Base-by-base conservation (phyloP, 2,888 invertebrate species). In the Petrolisthes cinctipes region DNA sequence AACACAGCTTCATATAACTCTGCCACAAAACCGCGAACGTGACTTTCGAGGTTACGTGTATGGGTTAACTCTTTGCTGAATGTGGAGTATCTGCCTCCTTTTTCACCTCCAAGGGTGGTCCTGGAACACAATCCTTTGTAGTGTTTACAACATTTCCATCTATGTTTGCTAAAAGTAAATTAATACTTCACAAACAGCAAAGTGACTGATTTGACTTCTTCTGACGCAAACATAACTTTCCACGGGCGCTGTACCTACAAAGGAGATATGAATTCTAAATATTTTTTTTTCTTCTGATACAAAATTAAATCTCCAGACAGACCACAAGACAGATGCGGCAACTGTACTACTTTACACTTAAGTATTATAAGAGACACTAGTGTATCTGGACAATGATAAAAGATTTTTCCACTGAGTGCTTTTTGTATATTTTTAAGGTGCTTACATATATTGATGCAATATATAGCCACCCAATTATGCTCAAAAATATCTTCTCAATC, bases 381-480 rank as follows among this genome's bases (percentile, higher is more conserved):
- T 71, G 71, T 84, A 88, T 84, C 81, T 88, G 87, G 87, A 88
- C 87, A 88, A 88, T 79, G 73, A 88, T 84, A 79, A 88, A 61
- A 71, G 61, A 23, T 57, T 80, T 79, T 83, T 88, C 87, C 87
- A 88, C 87, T 88, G 87, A 88, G 87, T 88, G 83, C 83, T 88
- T 84, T 88, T 88, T 84, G 84, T 84, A 88, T 81, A 79, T 82
- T 84, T 84, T 81, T 76, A 54, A 88, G 87, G 87, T 84, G 87
- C 87, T 88, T 88, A 75, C 82, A 84, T 87, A 87, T 89, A 89
- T 87, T 83, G 79, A 83, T 83, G 79, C 73, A 80, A 86, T 83
- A 88, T 84, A 88, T 83, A 88, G 80, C 84, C 84, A 88, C 84
- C 87, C 76, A 82, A 79, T 89, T 82, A 85, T 88, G 88, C 82